Evolutionary conservation across 2,113 vertebrate species (phyloP).

Genomic region (Oxygymnocypris stewartii): DNA sequence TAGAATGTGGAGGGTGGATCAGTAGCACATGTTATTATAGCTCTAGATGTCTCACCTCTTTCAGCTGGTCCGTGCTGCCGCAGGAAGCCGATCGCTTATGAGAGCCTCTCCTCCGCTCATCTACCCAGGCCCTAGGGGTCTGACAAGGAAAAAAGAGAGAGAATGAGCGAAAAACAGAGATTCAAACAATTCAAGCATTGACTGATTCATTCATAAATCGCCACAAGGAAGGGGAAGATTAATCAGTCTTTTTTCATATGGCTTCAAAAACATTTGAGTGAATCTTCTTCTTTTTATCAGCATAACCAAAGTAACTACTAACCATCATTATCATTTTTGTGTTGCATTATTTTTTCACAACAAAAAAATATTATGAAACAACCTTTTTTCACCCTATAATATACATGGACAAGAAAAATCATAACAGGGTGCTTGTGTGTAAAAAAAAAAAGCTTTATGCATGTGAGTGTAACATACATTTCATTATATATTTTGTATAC

Average conservation of each 20-base stretch:
- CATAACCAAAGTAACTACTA: background rate
- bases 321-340: background rate
- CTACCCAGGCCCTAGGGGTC: constrained; percentile 87
- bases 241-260: background rate
- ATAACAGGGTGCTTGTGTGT: too few relatives aligned
- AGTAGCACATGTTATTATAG: background rate
- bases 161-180: background rate
- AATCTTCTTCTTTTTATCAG: background rate
- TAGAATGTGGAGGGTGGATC: background rate
- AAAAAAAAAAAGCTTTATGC: too few relatives aligned
- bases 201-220: background rate
- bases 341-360: background rate
- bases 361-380: background rate
- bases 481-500: too few relatives aligned
- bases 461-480: too few relatives aligned
- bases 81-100: constrained; percentile 87
- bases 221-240: background rate
- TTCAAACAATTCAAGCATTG: background rate
- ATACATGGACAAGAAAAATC: background rate
- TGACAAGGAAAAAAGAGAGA: constrained; percentile 54
- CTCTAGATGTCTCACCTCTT: constrained; percentile 73
- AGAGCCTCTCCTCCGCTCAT: constrained; percentile 86
- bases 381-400: background rate
- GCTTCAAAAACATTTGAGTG: background rate
- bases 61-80: constrained; percentile 86